A percentile compares a stretch with the other conserved stretches of the same genome.
These are phyloP conservation scores for Minunthozetes semirufus DNA, from an alignment of 2,888 invertebrate species.

Conservation along the genomic window DNA sequence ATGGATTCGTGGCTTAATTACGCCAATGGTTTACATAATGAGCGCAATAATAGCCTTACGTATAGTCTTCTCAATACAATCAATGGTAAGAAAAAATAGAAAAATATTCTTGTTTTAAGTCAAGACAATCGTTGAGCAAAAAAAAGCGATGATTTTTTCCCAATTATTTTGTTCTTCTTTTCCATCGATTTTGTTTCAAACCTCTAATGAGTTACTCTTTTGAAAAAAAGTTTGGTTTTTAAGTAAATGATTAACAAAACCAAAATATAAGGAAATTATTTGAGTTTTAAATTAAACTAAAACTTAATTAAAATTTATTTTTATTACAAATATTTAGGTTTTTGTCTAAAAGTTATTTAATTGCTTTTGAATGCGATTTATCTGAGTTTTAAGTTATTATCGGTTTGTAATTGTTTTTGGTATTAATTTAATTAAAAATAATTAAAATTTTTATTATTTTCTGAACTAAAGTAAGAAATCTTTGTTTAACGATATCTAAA, in stretches of 20 bases:
- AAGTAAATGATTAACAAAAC: too few species aligned
- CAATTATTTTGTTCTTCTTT: too few species aligned
- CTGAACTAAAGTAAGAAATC: background rate
- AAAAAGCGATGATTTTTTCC: too few species aligned
- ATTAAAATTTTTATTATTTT: background rate
- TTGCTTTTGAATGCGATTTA: too few species aligned
- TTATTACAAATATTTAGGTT: background rate
- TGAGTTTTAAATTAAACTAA: background rate
- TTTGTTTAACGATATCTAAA: background rate
- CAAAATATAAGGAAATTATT: background rate
- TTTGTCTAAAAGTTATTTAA: background rate
- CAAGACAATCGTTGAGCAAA: too few species aligned
- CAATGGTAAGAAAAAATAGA: conserved; percentile 27
- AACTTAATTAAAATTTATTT: background rate
- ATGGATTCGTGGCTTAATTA: conserved; percentile 65
- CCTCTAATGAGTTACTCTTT: too few species aligned
- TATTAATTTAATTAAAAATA: background rate
- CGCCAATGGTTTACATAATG: conserved; percentile 45
- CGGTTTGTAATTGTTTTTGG: too few species aligned
- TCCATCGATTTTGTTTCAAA: too few species aligned
- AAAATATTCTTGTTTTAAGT: background rate
- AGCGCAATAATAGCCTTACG: conserved; percentile 43
- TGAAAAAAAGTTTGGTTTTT: too few species aligned
- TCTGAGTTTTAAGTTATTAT: too few species aligned
- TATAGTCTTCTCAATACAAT: conserved; percentile 40